phyloP scores from a whole-genome alignment of 2,888 invertebrate species.

The Drosophila subsilvestris region DNA sequence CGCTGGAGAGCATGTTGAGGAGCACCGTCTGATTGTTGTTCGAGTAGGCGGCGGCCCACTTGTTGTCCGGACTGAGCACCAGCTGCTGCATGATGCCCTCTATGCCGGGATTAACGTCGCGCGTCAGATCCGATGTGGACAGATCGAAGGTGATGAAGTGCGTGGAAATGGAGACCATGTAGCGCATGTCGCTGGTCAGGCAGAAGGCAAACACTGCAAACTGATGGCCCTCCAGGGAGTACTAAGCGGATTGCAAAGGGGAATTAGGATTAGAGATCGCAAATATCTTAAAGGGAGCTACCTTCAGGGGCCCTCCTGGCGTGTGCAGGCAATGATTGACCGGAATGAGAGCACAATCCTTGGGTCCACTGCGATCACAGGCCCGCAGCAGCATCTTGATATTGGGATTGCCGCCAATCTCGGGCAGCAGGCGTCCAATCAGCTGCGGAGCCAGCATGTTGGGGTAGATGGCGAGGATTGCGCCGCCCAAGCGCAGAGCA shows the following conservation, averaged over 20 bases:
- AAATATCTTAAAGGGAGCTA: slow-evolving; percentile 69
- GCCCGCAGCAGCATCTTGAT: slow-evolving; percentile 95
- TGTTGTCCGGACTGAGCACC: slow-evolving; percentile 96
- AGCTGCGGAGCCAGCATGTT: slow-evolving; percentile 98
- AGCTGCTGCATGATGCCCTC: slow-evolving; percentile 98
- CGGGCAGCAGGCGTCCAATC: slow-evolving; percentile 95
- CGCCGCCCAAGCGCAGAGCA: slow-evolving; percentile 96
- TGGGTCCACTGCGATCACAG: slow-evolving; percentile 95
- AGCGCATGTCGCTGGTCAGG: slow-evolving; percentile 94
- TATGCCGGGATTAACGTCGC: slow-evolving; percentile 96
- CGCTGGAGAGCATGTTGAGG: slow-evolving; percentile 96
- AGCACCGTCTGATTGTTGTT: slow-evolving; percentile 98
- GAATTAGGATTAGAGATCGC: not conserved
- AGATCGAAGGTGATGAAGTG: slow-evolving; percentile 98
- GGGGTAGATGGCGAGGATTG: slow-evolving; percentile 95
- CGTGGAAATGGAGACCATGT: slow-evolving; percentile 98
- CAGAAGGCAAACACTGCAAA: slow-evolving; percentile 98
- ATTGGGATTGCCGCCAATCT: slow-evolving; percentile 91
- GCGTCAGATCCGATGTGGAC: slow-evolving; percentile 96
- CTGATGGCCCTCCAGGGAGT: slow-evolving; percentile 98
- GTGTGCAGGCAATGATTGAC: slow-evolving; percentile 98
- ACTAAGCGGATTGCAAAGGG: slow-evolving; percentile 85
- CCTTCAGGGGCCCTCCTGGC: slow-evolving; percentile 99
- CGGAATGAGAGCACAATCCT: slow-evolving; percentile 95
- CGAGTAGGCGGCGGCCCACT: slow-evolving; percentile 97